Percentiles rank a stretch among this genome's conserved stretches.
phyloP scores from a whole-genome alignment of 2,888 invertebrate genomes.

The Drosophila yooni region DNA sequence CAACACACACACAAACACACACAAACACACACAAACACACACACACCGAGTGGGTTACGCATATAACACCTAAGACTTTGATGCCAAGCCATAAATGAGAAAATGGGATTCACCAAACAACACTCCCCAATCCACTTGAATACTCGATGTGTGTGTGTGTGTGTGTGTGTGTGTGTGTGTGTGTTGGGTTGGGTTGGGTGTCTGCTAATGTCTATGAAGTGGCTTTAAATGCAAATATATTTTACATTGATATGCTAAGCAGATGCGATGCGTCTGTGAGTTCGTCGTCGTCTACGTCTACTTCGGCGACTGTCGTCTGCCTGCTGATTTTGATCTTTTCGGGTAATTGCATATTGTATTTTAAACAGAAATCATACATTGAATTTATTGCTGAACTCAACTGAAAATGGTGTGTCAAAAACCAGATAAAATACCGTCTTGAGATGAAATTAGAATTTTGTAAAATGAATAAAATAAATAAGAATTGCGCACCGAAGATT shows the following conservation, averaged over 20 bases:
- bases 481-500: not conserved
- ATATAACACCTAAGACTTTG: slow-evolving; percentile 72
- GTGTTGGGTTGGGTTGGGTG: slow-evolving; percentile 13
- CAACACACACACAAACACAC: slow-evolving; percentile 30
- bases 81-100: slow-evolving; percentile 30
- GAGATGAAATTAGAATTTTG: not conserved
- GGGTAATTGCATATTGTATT: slow-evolving; percentile 50
- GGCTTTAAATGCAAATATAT: slow-evolving; percentile 67
- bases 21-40: not conserved
- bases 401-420: not conserved
- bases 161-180: not conserved
- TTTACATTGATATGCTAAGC: slow-evolving; percentile 70
- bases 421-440: not conserved
- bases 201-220: slow-evolving; percentile 72
- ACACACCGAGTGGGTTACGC: slow-evolving; percentile 18
- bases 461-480: not conserved
- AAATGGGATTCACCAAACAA: not conserved
- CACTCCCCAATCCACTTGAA: slow-evolving; percentile 1
- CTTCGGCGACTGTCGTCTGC: slow-evolving; percentile 35
- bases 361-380: slow-evolving; percentile 29
- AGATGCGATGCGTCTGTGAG: slow-evolving; percentile 78
- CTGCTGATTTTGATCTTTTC: slow-evolving; percentile 37
- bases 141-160: not conserved
- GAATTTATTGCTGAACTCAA: not conserved
- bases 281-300: slow-evolving; percentile 34